Evolutionary conservation across 2,888 invertebrate genomes (phyloP).

Genomic region (Stramonita haemastoma): DNA sequence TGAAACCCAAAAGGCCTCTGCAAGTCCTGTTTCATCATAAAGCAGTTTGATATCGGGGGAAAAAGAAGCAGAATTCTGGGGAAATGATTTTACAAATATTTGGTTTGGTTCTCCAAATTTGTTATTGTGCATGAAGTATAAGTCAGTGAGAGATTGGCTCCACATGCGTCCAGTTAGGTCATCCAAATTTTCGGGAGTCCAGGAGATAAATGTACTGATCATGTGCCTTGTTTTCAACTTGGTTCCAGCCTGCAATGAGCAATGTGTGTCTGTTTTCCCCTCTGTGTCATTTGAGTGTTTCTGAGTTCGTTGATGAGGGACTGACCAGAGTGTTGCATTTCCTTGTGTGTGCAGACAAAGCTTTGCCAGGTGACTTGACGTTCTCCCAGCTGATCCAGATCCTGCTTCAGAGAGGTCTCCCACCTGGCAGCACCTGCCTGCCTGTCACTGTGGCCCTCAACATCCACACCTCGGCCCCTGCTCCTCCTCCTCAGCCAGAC

Average conservation of each 20-base stretch:
- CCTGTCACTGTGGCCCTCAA: slow-evolving; percentile 62
- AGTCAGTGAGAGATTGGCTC: too few relatives aligned
- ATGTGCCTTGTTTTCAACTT: too few relatives aligned
- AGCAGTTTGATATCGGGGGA: not conserved
- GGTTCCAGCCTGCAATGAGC: not conserved
- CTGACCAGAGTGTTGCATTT: not conserved
- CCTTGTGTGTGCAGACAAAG: slow-evolving; percentile 68
- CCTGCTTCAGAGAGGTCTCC: slow-evolving; percentile 75
- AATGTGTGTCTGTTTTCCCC: not conserved
- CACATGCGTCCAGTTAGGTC: too few relatives aligned
- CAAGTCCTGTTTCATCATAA: not conserved
- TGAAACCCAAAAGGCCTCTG: not conserved
- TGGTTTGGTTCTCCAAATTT: too few relatives aligned
- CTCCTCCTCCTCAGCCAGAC: slow-evolving; percentile 6
- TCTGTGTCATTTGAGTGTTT: not conserved
- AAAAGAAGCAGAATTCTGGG: not conserved
- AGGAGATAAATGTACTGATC: too few relatives aligned
- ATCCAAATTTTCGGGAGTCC: too few relatives aligned
- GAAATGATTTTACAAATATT: too few relatives aligned
- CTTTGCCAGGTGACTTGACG: slow-evolving; percentile 81
- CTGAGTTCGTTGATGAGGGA: not conserved
- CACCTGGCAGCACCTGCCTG: slow-evolving; percentile 65
- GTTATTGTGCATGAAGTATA: too few relatives aligned
- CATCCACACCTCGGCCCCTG: slow-evolving; percentile 30
- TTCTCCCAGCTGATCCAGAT: slow-evolving; percentile 82